A percentile compares a stretch with the other conserved stretches of the same genome.
phyloP scores from a whole-genome alignment of 1,140 invertebrate species.

The Acromyrmex heyeri region DNA sequence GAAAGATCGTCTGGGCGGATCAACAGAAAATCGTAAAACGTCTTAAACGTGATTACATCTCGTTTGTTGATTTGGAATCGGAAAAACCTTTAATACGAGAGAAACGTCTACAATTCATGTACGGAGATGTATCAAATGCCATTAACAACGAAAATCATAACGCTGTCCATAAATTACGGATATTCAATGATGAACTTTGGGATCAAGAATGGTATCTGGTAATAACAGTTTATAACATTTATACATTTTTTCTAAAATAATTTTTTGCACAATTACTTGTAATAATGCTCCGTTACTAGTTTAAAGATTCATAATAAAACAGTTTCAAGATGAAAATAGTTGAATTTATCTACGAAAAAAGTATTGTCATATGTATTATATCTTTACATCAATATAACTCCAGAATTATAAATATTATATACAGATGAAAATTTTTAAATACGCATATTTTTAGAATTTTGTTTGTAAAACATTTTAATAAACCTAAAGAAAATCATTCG shows the following conservation, averaged over 20 bases:
- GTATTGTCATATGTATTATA: not conserved
- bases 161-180: conserved; percentile 41
- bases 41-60: conserved; percentile 86
- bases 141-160: conserved; percentile 19
- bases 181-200: conserved; percentile 96
- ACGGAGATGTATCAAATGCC: conserved; percentile 20
- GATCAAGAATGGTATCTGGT: conserved; percentile 97
- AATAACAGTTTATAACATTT: conserved; percentile 72
- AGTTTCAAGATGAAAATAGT: not conserved
- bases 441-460: not conserved
- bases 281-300: not conserved
- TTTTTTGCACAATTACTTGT: not conserved
- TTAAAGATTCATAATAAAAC: not conserved
- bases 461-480: too few species aligned
- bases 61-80: conserved; percentile 71
- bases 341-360: not conserved
- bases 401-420: not conserved
- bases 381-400: not conserved
- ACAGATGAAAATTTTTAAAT: too few species aligned
- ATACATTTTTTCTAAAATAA: not conserved
- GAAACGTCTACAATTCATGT: conserved; percentile 72
- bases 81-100: conserved; percentile 79
- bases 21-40: conserved; percentile 89
- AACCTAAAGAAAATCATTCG: not conserved
- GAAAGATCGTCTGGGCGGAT: conserved; percentile 90